A percentile compares a stretch with the other conserved stretches of the same genome.
Evolutionary conservation across 2,113 vertebrate genomes (phyloP).

Genomic region (Abramis brama): DNA sequence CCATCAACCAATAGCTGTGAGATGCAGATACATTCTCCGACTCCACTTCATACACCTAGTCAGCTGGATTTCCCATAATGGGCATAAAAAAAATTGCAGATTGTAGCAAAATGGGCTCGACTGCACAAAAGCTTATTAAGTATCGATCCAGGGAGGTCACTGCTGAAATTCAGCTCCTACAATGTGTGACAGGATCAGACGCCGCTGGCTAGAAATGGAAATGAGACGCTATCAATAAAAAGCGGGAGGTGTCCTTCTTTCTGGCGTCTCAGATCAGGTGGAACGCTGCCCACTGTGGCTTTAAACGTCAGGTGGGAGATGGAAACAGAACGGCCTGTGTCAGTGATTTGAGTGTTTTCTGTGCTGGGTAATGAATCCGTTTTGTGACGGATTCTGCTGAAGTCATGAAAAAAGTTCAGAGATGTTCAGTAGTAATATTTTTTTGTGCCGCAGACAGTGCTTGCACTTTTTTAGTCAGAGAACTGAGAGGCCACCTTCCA

Average conservation of each 20-base stretch:
- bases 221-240: slow-evolving; percentile 70
- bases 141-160: slow-evolving; percentile 78
- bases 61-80: slow-evolving; percentile 80
- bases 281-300: slow-evolving; percentile 18
- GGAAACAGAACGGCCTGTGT: slow-evolving; percentile 42
- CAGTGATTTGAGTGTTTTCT: slow-evolving; percentile 59
- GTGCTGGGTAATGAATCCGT: slow-evolving; percentile 25
- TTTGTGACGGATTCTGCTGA: slow-evolving; percentile 43
- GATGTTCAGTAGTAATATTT: background rate
- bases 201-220: slow-evolving; percentile 58
- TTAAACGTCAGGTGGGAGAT: slow-evolving; percentile 47
- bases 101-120: slow-evolving; percentile 78
- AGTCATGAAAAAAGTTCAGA: slow-evolving; percentile 26
- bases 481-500: slow-evolving; percentile 12
- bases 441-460: background rate
- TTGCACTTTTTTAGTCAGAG: background rate
- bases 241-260: slow-evolving; percentile 54
- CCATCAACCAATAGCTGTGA: slow-evolving; percentile 64
- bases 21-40: slow-evolving; percentile 67
- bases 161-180: slow-evolving; percentile 71
- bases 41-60: slow-evolving; percentile 69
- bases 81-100: slow-evolving; percentile 77
- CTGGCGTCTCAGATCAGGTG: slow-evolving; percentile 53
- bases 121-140: slow-evolving; percentile 78
- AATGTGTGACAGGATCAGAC: slow-evolving; percentile 64